These are phyloP conservation scores for Drosophila robusta DNA, from an alignment of 2,888 invertebrate species.

Conservation along the genomic window DNA sequence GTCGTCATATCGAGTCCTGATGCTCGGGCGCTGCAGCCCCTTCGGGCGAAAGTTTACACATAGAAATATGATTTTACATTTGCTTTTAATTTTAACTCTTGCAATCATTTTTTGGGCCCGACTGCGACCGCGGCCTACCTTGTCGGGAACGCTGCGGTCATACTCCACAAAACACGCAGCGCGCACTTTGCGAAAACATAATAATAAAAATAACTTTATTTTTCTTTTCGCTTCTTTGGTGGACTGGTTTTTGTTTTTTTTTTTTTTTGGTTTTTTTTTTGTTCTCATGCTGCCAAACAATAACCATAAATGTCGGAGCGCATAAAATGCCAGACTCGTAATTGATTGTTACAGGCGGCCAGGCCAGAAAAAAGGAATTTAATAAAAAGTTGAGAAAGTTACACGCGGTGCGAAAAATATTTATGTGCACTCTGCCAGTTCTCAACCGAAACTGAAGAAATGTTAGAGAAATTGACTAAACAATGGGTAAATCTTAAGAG, in stretches of 20 bases:
- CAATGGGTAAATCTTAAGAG: constrained; percentile 21
- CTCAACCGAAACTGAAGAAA: constrained; percentile 18
- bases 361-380: constrained; percentile 59
- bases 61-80: constrained; percentile 81
- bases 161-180: constrained; percentile 37
- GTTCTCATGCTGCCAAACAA: constrained; percentile 63
- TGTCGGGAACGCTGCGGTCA: constrained; percentile 36
- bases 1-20: constrained; percentile 41
- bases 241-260: not conserved
- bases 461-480: constrained; percentile 19
- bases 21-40: constrained; percentile 26
- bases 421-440: constrained; percentile 46
- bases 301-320: constrained; percentile 79
- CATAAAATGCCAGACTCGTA: constrained; percentile 69
- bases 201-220: constrained; percentile 75
- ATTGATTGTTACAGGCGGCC: constrained; percentile 68
- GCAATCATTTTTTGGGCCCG: constrained; percentile 69
- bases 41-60: constrained; percentile 72
- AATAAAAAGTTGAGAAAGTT: constrained; percentile 76
- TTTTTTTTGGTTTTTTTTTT: not conserved
- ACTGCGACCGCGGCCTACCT: constrained; percentile 53
- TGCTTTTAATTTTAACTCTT: constrained; percentile 81
- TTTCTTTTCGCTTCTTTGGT: constrained; percentile 30
- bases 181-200: constrained; percentile 62
- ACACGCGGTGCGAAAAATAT: constrained; percentile 67